phyloP scores from a whole-genome alignment of 2,113 vertebrate genomes.

The Clinocottus analis region DNA sequence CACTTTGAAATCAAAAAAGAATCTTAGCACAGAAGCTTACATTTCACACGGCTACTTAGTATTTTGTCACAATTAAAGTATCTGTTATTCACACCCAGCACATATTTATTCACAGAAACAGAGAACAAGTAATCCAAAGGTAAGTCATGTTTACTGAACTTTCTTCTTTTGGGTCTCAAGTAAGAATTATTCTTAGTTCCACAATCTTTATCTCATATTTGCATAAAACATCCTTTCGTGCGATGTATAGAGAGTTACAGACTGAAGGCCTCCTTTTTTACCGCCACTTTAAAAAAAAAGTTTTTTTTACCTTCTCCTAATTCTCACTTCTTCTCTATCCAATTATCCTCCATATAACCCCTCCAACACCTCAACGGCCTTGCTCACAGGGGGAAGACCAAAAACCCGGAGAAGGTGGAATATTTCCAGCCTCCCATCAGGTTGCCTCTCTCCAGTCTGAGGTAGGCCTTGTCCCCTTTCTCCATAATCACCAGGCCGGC shows the following conservation, averaged over 20 bases:
- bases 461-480: constrained; percentile 89
- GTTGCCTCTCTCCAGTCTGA: constrained; percentile 89
- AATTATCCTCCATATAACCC: background rate
- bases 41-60: constrained; percentile 55
- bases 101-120: constrained; percentile 47
- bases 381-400: constrained; percentile 89
- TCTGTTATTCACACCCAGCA: constrained; percentile 31
- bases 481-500: constrained; percentile 90
- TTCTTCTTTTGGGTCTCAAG: constrained; percentile 16
- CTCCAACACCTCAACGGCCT: background rate
- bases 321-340: background rate
- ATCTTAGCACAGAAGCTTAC: constrained; percentile 61
- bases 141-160: background rate
- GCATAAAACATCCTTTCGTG: constrained; percentile 52
- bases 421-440: constrained; percentile 93
- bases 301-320: background rate
- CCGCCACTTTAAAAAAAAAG: background rate
- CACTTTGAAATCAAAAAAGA: constrained; percentile 26
- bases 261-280: constrained; percentile 2
- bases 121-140: constrained; percentile 30
- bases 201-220: constrained; percentile 23
- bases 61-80: constrained; percentile 52
- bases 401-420: constrained; percentile 91
- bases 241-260: constrained; percentile 30
- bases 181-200: constrained; percentile 21